phyloP scores from a whole-genome alignment of 2,888 invertebrate genomes.

The Steinernema carpocapsae region DNA sequence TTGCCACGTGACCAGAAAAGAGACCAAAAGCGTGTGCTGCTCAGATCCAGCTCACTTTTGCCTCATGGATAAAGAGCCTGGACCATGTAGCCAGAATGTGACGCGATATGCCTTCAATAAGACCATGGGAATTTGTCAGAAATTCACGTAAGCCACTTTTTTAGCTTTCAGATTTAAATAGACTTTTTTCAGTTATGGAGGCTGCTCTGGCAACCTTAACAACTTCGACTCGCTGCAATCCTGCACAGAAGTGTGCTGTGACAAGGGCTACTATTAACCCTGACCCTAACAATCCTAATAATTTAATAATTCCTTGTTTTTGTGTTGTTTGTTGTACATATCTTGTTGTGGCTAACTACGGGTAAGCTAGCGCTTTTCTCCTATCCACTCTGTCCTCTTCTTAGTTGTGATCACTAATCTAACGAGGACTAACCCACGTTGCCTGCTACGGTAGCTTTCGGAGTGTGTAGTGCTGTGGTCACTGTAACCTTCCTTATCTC shows the following conservation, averaged over 20 bases:
- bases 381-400: constrained; percentile 27
- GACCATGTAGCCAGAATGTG: constrained; percentile 38
- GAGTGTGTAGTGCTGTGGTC: not conserved
- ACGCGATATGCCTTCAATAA: constrained; percentile 47
- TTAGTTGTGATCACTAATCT: not conserved
- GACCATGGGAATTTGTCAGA: constrained; percentile 51
- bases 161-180: not conserved
- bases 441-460: not conserved
- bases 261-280: constrained; percentile 46
- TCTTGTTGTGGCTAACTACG: not conserved
- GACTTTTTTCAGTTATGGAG: constrained; percentile 36
- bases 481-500: too few species aligned
- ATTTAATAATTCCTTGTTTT: constrained; percentile 28
- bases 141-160: constrained; percentile 46
- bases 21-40: constrained; percentile 55
- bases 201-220: constrained; percentile 45
- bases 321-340: constrained; percentile 13
- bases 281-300: constrained; percentile 14
- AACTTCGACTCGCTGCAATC: constrained; percentile 41
- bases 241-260: constrained; percentile 50
- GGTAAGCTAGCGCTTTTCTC: constrained; percentile 10
- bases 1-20: constrained; percentile 44
- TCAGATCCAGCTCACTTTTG: constrained; percentile 48
- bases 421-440: constrained; percentile 15
- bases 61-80: constrained; percentile 38